Evolutionary conservation across 2,113 vertebrate species (phyloP), one percentile per base, ranked within the genome.

Genomic region (Donacobius atricapilla): DNA sequence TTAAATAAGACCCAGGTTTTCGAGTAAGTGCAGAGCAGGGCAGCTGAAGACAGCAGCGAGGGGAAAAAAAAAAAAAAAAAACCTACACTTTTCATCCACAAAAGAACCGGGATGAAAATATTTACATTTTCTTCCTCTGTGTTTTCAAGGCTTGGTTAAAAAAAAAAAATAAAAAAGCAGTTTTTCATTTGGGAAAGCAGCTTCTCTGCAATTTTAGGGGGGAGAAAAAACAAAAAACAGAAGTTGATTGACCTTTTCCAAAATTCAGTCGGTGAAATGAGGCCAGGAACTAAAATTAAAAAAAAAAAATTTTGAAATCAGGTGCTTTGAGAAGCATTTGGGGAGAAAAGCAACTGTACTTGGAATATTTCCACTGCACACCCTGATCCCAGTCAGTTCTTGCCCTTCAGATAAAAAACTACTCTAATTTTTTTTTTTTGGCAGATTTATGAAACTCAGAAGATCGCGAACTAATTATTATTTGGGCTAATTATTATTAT

Each of bases 1-100:
- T 78, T 53, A 90, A 89, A 70, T 54, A 35, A 80, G 56, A 69
- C 39, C 15, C 68, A 70, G 89, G 72, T 68, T 90, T 70, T 63
- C 0, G 2, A 37, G 27, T 18, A 7, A 84, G 66, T 18, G 54
- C 54, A 50, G 53, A 0, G 27, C 57, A 40, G 21, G 27, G 47
- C 54, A 54, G 81, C 77, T 2, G 25, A 50, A 83, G 16, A 28
- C 23, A 53, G 87, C 17, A 33, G 47, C 35, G 5, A 84, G 13
- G 51, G 25, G 18, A 1, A 18, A 35, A 78, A 40, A 47, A 47
- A 30, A n/a, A n/a, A n/a, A n/a, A n/a, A n/a, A n/a, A n/a, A n/a
- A n/a, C n/a, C n/a, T n/a, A 0, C 9, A 13, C 13, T 45, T 71
- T 60, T 93, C 79, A 50, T 37, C 53, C 33, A 18, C 19, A 42